Evolutionary conservation across 2,888 invertebrate species (phyloP).

Genomic region (Drosophila conformis): DNA sequence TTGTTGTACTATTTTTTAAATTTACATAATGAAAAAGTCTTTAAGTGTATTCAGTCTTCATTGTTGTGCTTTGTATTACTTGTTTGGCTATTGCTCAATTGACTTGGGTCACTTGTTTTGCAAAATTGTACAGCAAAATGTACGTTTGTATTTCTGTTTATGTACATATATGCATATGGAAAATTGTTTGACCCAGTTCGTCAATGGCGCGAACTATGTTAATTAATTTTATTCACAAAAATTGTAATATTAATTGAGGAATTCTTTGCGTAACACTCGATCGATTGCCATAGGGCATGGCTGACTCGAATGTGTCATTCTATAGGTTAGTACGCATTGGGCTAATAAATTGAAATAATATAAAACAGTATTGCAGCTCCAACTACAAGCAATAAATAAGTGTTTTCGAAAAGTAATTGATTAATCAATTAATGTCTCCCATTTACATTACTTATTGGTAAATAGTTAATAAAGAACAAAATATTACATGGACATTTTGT

Average conservation of each 20-base stretch:
- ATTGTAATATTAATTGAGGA: conserved; percentile 5
- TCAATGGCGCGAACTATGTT: conserved; percentile 72
- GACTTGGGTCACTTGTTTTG: conserved; percentile 60
- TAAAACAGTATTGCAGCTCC: background rate
- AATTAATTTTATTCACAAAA: conserved; percentile 57
- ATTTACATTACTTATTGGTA: background rate
- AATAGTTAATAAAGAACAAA: background rate
- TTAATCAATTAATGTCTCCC: background rate
- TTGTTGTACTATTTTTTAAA: background rate
- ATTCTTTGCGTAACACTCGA: conserved; percentile 25
- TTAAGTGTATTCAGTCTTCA: conserved; percentile 29
- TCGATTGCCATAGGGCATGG: conserved; percentile 10
- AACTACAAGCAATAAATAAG: background rate
- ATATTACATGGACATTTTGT: background rate
- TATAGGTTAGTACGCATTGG: conserved; percentile 1
- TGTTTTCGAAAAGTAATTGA: background rate
- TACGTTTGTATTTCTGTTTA: background rate
- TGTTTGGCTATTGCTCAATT: conserved; percentile 34
- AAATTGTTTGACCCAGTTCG: conserved; percentile 61
- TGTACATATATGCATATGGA: conserved; percentile 24
- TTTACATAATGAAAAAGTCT: background rate
- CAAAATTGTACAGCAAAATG: conserved; percentile 45
- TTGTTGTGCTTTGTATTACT: background rate
- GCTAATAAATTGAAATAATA: background rate
- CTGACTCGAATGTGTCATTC: background rate